Percentiles rank a stretch among this genome's conserved stretches.
These are phyloP conservation scores for Parapsyche elsis DNA, from an alignment of 1,140 invertebrate genomes.

Conservation along the genomic window DNA sequence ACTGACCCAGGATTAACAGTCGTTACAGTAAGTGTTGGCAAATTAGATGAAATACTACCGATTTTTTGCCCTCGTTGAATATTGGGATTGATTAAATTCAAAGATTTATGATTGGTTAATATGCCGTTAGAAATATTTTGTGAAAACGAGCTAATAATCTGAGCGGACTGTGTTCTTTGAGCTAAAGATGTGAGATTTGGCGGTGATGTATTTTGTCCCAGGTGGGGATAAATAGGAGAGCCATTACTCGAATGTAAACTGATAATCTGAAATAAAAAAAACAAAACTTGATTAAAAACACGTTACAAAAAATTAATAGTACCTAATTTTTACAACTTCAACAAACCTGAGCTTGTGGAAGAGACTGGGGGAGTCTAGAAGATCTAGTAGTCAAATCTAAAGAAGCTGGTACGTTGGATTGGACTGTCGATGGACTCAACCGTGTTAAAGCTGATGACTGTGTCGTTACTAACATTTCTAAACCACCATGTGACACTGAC, in stretches of 20 bases:
- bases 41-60: conserved; percentile 20
- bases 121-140: conserved; percentile 50
- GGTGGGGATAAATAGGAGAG: conserved; percentile 15
- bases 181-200: neutral
- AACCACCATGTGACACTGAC: conserved; percentile 16
- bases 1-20: conserved; percentile 49
- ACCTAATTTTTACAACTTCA: neutral
- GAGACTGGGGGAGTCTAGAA: conserved; percentile 6
- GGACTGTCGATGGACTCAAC: conserved; percentile 30
- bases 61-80: conserved; percentile 41
- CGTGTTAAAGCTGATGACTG: conserved; percentile 3
- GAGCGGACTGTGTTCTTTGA: conserved; percentile 34
- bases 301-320: neutral
- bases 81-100: conserved; percentile 41
- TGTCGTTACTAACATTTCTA: conserved; percentile 3
- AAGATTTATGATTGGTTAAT: conserved; percentile 40
- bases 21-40: conserved; percentile 51
- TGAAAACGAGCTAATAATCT: conserved; percentile 45
- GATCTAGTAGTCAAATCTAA: conserved; percentile 36
- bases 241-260: conserved; percentile 16
- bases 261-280: conserved; percentile 29
- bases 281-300: neutral
- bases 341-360: neutral
- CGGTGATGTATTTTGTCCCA: conserved; percentile 15
- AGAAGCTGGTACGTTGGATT: neutral